Evolutionary conservation across 2,797 vertebrate genomes (phyloP), one percentile per base, ranked within the genome.

Genomic region (Psittacula derbiana): DNA sequence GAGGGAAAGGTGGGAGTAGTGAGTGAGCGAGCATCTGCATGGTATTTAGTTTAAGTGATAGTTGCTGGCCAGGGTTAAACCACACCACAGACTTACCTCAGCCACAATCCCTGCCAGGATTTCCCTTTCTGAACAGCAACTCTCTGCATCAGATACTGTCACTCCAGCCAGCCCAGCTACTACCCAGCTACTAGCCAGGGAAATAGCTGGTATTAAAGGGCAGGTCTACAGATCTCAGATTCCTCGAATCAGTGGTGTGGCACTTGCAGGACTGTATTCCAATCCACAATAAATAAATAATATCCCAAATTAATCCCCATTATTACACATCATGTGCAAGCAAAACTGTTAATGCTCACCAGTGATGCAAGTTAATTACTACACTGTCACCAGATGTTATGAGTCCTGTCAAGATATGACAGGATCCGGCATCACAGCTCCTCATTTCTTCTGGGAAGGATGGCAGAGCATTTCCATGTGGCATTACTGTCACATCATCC

Each of bases 401-500:
- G 67, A 64, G 43, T 46, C 44, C 93, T 88, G 94, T 82, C 88
- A 90, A 80, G 83, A 31, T 75, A 73, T 93, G 96, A 93, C 92
- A 95, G 79, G 64, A 66, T 60, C 74, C 23, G 3, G 62, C 23
- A 90, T 58, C 79, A 19, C 46, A 73, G 81, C 55, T 87, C 84
- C 78, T 92, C 49, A 18, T 79, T 91, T 73, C 92, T 86, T 78
- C 67, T 28, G 70, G 92, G 87, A 88, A 88, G 90, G 92, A 92
- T 12, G 8, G 83, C 46, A 17, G 58, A 71, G 65, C 24, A 7
- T 28, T 70, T 88, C 88, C 7, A 1, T 4, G 33, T 24, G 84
- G 95, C 86, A 94, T 73, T 73, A 69, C 86, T 94, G 95, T 94
- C 95, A 92, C 67, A 10, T 89, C 16, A 16, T 64, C 81, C 66